Evolutionary conservation across 1,140 invertebrate genomes (phyloP).

Genomic region (Bacillus rossius): DNA sequence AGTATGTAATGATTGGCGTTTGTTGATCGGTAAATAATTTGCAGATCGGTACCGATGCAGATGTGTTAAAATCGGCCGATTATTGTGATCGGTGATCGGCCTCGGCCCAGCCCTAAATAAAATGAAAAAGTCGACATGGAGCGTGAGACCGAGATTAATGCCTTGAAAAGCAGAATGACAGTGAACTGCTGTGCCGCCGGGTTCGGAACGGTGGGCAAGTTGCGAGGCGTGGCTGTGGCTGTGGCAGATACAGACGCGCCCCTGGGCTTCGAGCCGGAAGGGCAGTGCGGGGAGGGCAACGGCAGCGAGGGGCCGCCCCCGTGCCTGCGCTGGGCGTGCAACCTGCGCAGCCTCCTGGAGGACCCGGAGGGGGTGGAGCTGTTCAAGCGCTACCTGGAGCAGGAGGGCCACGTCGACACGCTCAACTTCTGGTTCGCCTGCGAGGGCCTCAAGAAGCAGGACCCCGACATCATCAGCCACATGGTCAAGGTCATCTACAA

Average conservation of each 20-base stretch:
- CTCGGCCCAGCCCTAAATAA: too few species aligned
- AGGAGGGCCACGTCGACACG: conserved; percentile 73
- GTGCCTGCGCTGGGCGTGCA: conserved; percentile 81
- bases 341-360: conserved; percentile 69
- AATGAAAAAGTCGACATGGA: too few species aligned
- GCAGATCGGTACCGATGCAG: too few species aligned
- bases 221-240: too few species aligned
- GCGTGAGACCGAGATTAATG: too few species aligned
- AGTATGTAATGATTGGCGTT: too few species aligned
- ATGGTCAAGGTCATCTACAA: conserved; percentile 79
- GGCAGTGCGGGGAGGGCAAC: conserved; percentile 30
- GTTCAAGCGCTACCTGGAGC: conserved; percentile 75
- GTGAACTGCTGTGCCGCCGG: too few species aligned
- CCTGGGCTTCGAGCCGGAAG: conserved; percentile 49
- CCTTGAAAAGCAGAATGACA: too few species aligned
- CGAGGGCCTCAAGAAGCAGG: conserved; percentile 75
- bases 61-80: too few species aligned
- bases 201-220: too few species aligned
- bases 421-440: conserved; percentile 91
- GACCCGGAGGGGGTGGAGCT: conserved; percentile 82
- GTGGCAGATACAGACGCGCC: conserved; percentile 35
- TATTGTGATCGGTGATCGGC: too few species aligned
- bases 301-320: conserved; percentile 55
- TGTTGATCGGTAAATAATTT: too few species aligned
- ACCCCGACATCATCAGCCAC: conserved; percentile 63